Evolutionary conservation across 2,888 invertebrate genomes (phyloP).

Genomic region (Cantharis rustica): DNA sequence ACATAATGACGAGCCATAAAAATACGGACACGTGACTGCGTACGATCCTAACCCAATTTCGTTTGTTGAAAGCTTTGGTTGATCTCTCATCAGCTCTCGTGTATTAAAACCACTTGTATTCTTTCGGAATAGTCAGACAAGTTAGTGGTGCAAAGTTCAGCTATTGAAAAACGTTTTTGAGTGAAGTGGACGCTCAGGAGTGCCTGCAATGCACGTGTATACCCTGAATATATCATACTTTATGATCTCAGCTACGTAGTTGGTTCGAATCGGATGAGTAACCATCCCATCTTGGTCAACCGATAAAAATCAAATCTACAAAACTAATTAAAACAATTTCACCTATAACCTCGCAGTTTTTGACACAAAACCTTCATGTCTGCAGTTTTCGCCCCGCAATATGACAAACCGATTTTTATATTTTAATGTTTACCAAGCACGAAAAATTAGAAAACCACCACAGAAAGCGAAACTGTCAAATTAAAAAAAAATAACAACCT

Average conservation of each 20-base stretch:
- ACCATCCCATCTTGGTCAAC: background rate
- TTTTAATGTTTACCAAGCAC: background rate
- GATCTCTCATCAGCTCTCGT: slow-evolving; percentile 43
- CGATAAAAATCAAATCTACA: background rate
- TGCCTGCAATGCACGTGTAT: slow-evolving; percentile 34
- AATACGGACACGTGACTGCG: slow-evolving; percentile 37
- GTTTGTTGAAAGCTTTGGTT: slow-evolving; percentile 44
- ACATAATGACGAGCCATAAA: slow-evolving; percentile 12
- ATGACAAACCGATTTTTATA: background rate
- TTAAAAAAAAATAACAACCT: background rate
- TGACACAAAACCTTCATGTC: background rate
- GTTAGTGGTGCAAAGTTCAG: slow-evolving; percentile 3
- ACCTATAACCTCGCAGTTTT: background rate
- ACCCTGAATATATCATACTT: slow-evolving; percentile 44
- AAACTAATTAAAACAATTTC: background rate
- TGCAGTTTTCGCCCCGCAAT: background rate
- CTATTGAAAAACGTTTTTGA: slow-evolving; percentile 1
- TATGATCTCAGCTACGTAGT: slow-evolving; percentile 43
- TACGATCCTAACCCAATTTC: slow-evolving; percentile 45
- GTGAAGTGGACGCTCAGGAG: slow-evolving; percentile 11
- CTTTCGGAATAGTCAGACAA: slow-evolving; percentile 41
- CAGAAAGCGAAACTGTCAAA: background rate
- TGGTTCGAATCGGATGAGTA: slow-evolving; percentile 29
- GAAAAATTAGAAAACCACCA: background rate
- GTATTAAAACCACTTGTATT: slow-evolving; percentile 44